A percentile compares a stretch with the other conserved stretches of the same genome.
These are phyloP conservation scores for Galbula dea DNA, from an alignment of 2,113 vertebrate species.

Conservation along the genomic window DNA sequence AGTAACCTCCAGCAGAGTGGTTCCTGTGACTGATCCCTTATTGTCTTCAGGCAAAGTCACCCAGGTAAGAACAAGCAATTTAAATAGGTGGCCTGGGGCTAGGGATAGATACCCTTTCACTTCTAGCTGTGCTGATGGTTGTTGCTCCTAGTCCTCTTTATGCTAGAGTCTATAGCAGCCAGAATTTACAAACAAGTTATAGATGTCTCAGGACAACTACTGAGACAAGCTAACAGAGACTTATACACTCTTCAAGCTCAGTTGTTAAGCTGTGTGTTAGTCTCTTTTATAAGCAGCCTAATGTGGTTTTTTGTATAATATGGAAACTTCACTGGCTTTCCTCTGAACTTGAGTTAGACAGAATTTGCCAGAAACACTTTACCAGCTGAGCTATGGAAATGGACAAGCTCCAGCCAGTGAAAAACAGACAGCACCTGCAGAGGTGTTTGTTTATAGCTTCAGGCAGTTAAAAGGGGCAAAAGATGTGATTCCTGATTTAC, in stretches of 20 bases:
- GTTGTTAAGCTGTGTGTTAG: background rate
- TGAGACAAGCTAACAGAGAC: background rate
- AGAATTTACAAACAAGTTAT: background rate
- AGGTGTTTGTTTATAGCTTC: background rate
- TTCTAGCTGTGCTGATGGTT: background rate
- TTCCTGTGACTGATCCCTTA: background rate
- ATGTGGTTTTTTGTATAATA: background rate
- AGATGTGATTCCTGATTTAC: background rate
- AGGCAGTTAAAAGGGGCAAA: background rate
- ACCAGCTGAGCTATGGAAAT: background rate
- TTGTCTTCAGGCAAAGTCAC: background rate
- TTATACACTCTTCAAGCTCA: background rate
- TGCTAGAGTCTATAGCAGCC: background rate
- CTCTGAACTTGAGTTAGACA: background rate
- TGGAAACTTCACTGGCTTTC: background rate
- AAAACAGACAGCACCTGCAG: background rate
- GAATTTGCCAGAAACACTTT: background rate
- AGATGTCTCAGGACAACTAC: background rate
- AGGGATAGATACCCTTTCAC: background rate
- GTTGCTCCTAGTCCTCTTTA: background rate
- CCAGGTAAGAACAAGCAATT: constrained; percentile 7
- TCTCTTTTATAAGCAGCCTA: background rate
- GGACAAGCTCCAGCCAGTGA: background rate
- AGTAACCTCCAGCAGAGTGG: background rate
- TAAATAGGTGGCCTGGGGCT: background rate